Evolutionary conservation across 92 coral and sea anemone genomes (phyloP).

Genomic region (Zoanthus sociatus): DNA sequence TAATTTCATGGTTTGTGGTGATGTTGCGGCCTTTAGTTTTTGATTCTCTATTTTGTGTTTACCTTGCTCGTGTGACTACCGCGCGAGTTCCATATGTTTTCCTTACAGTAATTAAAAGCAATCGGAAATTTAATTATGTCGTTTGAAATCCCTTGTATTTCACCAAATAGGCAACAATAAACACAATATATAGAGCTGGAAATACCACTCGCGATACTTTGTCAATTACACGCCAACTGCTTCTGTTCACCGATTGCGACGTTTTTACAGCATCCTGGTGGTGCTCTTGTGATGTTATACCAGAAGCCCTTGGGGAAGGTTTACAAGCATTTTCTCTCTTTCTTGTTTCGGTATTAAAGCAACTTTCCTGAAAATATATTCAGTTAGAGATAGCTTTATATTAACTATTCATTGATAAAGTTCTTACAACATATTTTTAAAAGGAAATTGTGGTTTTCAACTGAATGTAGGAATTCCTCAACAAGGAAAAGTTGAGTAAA

Average conservation of each 20-base stretch:
- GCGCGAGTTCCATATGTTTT: too few relatives aligned
- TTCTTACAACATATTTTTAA: too few relatives aligned
- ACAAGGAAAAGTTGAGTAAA: too few relatives aligned
- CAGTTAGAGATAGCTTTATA: not conserved
- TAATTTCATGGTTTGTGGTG: too few relatives aligned
- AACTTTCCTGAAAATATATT: not conserved
- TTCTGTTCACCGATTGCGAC: not conserved
- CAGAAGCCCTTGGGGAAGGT: not conserved
- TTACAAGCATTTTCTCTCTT: not conserved
- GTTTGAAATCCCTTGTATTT: slow-evolving; percentile 2
- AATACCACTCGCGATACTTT: slow-evolving; percentile 25
- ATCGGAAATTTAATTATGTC: not conserved
- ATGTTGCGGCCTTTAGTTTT: too few relatives aligned
- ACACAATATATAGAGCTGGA: slow-evolving; percentile 18
- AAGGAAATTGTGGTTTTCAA: too few relatives aligned
- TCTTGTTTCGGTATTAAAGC: not conserved
- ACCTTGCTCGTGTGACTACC: too few relatives aligned
- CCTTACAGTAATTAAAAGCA: too few relatives aligned
- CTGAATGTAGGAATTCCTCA: too few relatives aligned
- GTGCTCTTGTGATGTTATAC: not conserved
- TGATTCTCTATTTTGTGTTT: too few relatives aligned
- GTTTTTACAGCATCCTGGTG: not conserved
- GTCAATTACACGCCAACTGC: slow-evolving; percentile 4
- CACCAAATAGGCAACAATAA: slow-evolving; percentile 5
- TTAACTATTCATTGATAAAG: not conserved